These are phyloP conservation scores for Agrotis puta DNA, from an alignment of 2,888 invertebrate genomes.

Conservation along the genomic window DNA sequence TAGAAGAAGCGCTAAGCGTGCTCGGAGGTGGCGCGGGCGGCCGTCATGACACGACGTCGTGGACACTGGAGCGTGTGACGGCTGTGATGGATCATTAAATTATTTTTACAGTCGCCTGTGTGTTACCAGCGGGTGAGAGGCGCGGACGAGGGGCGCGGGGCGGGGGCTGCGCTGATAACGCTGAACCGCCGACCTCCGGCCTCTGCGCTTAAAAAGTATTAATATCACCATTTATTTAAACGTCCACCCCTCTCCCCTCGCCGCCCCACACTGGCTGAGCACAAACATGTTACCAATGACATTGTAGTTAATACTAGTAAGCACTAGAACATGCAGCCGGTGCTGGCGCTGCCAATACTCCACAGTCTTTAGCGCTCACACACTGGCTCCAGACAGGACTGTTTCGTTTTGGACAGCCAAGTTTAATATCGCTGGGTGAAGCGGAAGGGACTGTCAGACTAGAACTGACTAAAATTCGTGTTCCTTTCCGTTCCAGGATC, in stretches of 20 bases:
- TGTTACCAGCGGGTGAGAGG: slow-evolving; percentile 44
- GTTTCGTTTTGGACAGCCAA: too few species aligned
- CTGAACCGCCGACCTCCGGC: slow-evolving; percentile 80
- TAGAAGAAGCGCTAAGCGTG: too few species aligned
- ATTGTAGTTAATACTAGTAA: slow-evolving; percentile 39
- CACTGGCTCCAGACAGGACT: background rate
- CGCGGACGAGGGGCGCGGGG: slow-evolving; percentile 49
- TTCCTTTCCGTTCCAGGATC: too few species aligned
- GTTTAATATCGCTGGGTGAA: too few species aligned
- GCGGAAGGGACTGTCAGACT: too few species aligned
- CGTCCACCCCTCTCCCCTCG: slow-evolving; percentile 58
- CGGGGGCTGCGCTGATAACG: slow-evolving; percentile 73
- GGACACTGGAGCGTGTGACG: slow-evolving; percentile 41
- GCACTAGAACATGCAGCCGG: background rate
- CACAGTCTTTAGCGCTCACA: background rate
- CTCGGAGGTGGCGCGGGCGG: background rate
- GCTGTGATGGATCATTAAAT: slow-evolving; percentile 50
- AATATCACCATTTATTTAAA: slow-evolving; percentile 79
- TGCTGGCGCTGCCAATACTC: too few species aligned
- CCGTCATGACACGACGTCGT: slow-evolving; percentile 37
- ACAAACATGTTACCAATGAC: slow-evolving; percentile 43
- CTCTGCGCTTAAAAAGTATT: slow-evolving; percentile 78
- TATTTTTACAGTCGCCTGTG: slow-evolving; percentile 59
- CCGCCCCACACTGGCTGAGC: slow-evolving; percentile 21
- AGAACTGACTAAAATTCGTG: too few species aligned